phyloP scores from a whole-genome alignment of 2,113 vertebrate species.

The Thamnophis sirtalis region DNA sequence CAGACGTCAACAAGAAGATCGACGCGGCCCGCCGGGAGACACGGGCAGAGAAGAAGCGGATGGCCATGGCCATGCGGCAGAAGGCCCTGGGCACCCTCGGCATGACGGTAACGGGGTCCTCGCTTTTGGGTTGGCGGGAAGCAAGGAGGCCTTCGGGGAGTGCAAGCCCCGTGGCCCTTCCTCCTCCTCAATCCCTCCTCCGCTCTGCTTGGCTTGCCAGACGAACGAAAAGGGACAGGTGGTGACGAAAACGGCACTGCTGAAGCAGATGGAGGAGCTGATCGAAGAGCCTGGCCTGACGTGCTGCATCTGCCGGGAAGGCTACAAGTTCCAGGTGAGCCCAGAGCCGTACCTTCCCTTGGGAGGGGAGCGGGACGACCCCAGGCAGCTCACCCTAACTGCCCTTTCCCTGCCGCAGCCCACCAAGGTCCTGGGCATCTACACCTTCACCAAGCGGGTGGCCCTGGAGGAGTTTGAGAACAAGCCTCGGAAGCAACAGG shows the following conservation, averaged over 20 bases:
- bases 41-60: slow-evolving; percentile 93
- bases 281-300: slow-evolving; percentile 98
- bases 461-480: slow-evolving; percentile 93
- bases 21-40: slow-evolving; percentile 94
- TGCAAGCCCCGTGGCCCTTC: background rate
- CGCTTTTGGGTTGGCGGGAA: accelerated
- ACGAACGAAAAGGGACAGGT: slow-evolving; percentile 98
- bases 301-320: slow-evolving; percentile 97
- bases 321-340: slow-evolving; percentile 96
- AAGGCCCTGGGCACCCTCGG: slow-evolving; percentile 96
- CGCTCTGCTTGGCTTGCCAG: slow-evolving; percentile 64
- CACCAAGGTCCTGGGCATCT: slow-evolving; percentile 94
- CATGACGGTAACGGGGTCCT: slow-evolving; percentile 81
- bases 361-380: background rate
- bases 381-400: background rate
- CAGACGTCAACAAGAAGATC: slow-evolving; percentile 93
- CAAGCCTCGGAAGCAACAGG: slow-evolving; percentile 96
- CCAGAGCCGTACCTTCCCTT: background rate
- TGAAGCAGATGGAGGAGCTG: slow-evolving; percentile 98
- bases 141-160: background rate
- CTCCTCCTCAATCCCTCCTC: background rate
- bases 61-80: slow-evolving; percentile 99
- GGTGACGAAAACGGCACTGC: slow-evolving; percentile 92
- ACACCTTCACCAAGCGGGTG: slow-evolving; percentile 97
- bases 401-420: slow-evolving; percentile 70